Base-by-base conservation (phyloP, 2,797 vertebrate genomes). In the Alauda arvensis region DNA sequence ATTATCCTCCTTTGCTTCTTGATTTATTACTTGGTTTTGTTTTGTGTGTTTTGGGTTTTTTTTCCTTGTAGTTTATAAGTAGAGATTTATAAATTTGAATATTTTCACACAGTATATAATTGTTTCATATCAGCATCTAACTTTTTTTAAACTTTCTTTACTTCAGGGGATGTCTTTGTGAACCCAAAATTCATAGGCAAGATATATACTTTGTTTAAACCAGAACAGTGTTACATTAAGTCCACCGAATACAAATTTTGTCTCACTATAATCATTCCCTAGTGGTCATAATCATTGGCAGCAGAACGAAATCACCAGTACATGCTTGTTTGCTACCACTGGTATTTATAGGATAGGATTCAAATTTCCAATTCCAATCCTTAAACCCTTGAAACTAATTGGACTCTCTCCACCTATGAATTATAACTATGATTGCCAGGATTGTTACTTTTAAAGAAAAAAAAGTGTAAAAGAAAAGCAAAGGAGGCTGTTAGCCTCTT, bases 1-100 rank as follows among this genome's bases (percentile, higher is more conserved):
- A 12, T n/a, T 59, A n/a, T 34, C 11, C 56, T 79, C 14, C 8
- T 79, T 72, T 66, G 15, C 8, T 3, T 72, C 9, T 56, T 6
- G 8, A 33, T 39, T 70, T 70, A 14, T 20, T 10, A 55, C 11
- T 65, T 33, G 40, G 11, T 51, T 28, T 31, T 37, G 37, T 2
- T 1, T 0, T 15, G 40, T 40, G 40, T 42, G 7, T 51, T 29
- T 31, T 2, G 1, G 0, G 6, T 39, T 70, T 70, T 18, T 0
- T 9, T 33, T 52, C 18, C 10, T 29, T 6, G 5, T 14, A 46
- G 14, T 29, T 39, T 77, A 49, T 46, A 46, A 45, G 4, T 62
- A 66, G 84, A 79, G 2, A 21, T 55, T 72, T n/a, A 39, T 48
- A 60, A 17, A 33, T 19, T 18, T 57, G 31, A 57, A 46, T 3